These are phyloP conservation scores for Centropristis striata DNA, from an alignment of 2,113 vertebrate species.

Conservation along the genomic window DNA sequence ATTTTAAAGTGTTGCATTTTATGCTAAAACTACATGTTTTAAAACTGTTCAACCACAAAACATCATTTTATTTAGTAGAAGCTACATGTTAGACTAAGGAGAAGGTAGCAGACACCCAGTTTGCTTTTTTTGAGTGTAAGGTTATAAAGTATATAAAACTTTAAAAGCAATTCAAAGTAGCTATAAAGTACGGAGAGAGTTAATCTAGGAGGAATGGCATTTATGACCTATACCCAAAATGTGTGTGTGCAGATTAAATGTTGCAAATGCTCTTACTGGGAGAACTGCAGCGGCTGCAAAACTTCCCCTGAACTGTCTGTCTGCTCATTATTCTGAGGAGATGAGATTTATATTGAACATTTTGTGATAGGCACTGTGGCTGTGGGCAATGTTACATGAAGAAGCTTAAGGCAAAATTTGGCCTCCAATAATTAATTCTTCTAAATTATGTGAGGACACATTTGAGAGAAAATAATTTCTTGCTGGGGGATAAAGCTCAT, in stretches of 20 bases:
- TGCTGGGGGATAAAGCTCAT: conserved; percentile 33
- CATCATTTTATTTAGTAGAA: too few species aligned
- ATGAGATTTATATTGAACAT: conserved; percentile 55
- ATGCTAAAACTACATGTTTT: too few species aligned
- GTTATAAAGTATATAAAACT: too few species aligned
- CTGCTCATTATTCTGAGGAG: conserved; percentile 50
- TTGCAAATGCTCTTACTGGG: conserved; percentile 26
- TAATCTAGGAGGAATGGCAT: not conserved
- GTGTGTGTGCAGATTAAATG: conserved; percentile 30
- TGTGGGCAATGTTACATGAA: conserved; percentile 10
- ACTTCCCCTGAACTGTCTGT: conserved; percentile 23
- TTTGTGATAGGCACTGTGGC: conserved; percentile 22
- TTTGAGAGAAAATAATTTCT: conserved; percentile 27
- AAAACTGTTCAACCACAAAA: too few species aligned
- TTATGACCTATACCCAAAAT: not conserved
- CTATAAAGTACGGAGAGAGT: not conserved
- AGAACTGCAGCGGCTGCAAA: conserved; percentile 49
- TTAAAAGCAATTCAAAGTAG: too few species aligned
- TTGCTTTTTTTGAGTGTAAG: too few species aligned
- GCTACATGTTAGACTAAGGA: too few species aligned
- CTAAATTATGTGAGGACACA: conserved; percentile 22
- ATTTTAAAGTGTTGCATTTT: too few species aligned
- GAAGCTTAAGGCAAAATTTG: conserved; percentile 13
- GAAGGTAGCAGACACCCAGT: too few species aligned
- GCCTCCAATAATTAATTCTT: conserved; percentile 22